Base-by-base conservation (phyloP, 2,888 invertebrate genomes). In the Athalia cordata region DNA sequence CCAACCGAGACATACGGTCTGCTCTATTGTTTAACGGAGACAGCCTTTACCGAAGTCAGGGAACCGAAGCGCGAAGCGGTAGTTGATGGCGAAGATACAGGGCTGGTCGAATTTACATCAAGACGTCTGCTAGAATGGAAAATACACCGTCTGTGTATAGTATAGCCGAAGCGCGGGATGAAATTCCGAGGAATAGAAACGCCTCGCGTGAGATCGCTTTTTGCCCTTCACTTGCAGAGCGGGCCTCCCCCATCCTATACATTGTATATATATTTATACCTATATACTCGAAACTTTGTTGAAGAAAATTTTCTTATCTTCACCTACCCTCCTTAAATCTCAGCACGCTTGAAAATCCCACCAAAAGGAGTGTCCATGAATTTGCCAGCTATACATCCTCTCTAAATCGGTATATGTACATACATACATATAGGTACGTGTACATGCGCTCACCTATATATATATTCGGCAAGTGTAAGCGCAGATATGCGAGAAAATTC, bases 1-100 rank as follows among this genome's bases (percentile, higher is more conserved):
- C 85, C 84, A 86, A 82, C 82, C 81, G 81, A 82, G 85, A 86
- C 85, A 82, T 85, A 86, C 84, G 83, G 80, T 83, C 83, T 82
- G 81, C 76, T 81, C 82, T 83, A 81, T 84, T 84, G 84, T 84
- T 86, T 84, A 85, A 86, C 85, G 79, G 68, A 74, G 74, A 70
- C 65, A 78, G 70, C 64, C 29, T 75, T 64, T 59, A 52, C 75
- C 15, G 29, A 62, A 75, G 75, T 62, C 64, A 62, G 62, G 43
- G 62, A 59, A 72, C 72, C 72, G 72, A 59, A 72, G 8, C 75
- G 49, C 29, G 29, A 29, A 29, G 29, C n/a, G 49, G 62, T 61
- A 64, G 65, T 55, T 59, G 77, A 77, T 59, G 66, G 65, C 45
- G 11, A 66, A 77, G 57, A 77, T 72, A 65, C 52, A 64, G 74